phyloP scores from a whole-genome alignment of 2,888 invertebrate genomes.

The Prosopocoilus inquinatus region DNA sequence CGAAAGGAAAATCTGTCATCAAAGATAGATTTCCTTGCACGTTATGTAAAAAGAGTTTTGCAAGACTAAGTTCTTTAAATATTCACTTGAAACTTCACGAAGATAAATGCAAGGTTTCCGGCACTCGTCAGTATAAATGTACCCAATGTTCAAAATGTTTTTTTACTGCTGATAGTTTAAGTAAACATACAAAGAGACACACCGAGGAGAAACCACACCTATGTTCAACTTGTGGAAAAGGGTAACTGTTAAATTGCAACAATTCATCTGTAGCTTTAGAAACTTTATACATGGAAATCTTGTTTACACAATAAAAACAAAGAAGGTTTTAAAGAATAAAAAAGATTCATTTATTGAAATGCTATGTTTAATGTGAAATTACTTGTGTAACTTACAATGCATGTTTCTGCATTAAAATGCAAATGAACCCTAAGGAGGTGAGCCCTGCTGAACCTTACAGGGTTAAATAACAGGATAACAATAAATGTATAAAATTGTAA shows the following conservation, averaged over 20 bases:
- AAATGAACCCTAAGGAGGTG: too few species aligned
- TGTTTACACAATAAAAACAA: too few species aligned
- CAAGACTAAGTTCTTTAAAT: not conserved
- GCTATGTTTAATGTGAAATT: too few species aligned
- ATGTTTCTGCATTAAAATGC: too few species aligned
- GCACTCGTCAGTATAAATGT: not conserved
- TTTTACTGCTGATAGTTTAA: not conserved
- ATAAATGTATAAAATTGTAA: not conserved
- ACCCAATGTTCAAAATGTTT: not conserved
- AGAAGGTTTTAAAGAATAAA: too few species aligned
- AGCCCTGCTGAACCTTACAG: too few species aligned
- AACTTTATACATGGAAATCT: too few species aligned
- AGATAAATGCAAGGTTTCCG: not conserved
- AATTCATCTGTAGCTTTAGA: too few species aligned
- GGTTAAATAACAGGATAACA: not conserved
- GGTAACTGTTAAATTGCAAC: not conserved
- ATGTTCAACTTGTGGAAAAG: not conserved
- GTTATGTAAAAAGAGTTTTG: not conserved
- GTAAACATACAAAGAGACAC: not conserved
- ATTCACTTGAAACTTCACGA: not conserved
- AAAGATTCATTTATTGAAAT: too few species aligned
- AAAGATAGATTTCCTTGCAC: not conserved
- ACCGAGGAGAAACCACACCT: not conserved
- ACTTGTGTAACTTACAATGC: too few species aligned
- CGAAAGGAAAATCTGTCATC: not conserved